Percentiles rank a stretch among this genome's conserved stretches.
These are phyloP conservation scores for Diploscapter pachys DNA, from an alignment of 1,140 invertebrate species.

Conservation along the genomic window DNA sequence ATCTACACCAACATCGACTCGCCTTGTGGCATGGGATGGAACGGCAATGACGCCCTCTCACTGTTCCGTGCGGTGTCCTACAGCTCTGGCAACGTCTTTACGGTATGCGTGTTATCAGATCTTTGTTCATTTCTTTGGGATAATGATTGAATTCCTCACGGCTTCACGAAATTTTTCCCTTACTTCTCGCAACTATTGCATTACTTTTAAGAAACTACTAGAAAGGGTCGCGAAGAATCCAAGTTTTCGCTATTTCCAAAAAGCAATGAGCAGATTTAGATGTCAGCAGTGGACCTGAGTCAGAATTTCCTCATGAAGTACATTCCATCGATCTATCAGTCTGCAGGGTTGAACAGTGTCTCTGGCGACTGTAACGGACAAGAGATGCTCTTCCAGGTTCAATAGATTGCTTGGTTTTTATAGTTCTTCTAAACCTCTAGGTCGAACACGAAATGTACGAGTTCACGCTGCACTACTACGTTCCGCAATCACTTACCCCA, in stretches of 20 bases:
- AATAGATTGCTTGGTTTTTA: not conserved
- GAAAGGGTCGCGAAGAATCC: not conserved
- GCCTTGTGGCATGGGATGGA: slow-evolving; percentile 35
- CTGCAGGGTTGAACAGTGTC: slow-evolving; percentile 19
- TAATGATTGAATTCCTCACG: no score
- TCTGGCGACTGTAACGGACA: slow-evolving; percentile 17
- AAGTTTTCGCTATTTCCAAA: slow-evolving; percentile 5
- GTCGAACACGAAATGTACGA: slow-evolving; percentile 37
- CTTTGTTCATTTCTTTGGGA: slow-evolving; percentile 2
- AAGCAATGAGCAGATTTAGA: slow-evolving; percentile 3
- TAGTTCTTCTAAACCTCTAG: not conserved
- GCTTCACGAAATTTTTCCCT: no score
- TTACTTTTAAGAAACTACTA: not conserved
- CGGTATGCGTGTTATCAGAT: not conserved
- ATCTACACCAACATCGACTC: slow-evolving; percentile 34
- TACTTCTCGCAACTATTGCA: no score
- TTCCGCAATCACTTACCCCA: slow-evolving; percentile 13
- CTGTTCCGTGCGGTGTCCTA: slow-evolving; percentile 24
- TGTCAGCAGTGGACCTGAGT: slow-evolving; percentile 27
- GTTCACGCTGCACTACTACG: slow-evolving; percentile 39
- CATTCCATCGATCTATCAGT: slow-evolving; percentile 32
- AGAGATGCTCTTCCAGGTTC: slow-evolving; percentile 35
- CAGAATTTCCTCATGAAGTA: slow-evolving; percentile 33
- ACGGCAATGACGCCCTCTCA: not conserved
- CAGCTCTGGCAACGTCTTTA: slow-evolving; percentile 35